Evolutionary conservation across 2,797 vertebrate genomes (phyloP).

Genomic region (Hydrocynus forskahlii): DNA sequence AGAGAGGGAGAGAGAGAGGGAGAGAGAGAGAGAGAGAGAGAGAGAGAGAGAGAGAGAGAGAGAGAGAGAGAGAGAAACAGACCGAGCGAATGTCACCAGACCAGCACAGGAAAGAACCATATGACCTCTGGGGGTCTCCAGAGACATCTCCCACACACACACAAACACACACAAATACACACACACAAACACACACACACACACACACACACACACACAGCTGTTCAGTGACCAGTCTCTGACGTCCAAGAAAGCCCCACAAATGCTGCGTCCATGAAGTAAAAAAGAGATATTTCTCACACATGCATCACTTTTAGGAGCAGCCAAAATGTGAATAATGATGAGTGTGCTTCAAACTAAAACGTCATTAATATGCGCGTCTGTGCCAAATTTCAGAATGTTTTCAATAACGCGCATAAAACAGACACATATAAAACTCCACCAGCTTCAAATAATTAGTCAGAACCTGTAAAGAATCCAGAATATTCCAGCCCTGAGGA

Average conservation of each 20-base stretch:
- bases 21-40: constrained; percentile 48
- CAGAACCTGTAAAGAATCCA: no score
- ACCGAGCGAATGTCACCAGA: constrained; percentile 41
- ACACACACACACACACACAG: not conserved
- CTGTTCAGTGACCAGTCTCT: not conserved
- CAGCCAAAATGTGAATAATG: not conserved
- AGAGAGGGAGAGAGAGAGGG: constrained; percentile 30
- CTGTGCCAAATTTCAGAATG: no score
- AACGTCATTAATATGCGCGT: no score
- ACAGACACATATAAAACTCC: no score
- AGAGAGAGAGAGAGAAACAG: constrained; percentile 29
- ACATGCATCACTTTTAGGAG: not conserved
- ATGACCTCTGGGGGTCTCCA: constrained; percentile 20
- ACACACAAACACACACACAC: no score
- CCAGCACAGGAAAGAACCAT: constrained; percentile 46
- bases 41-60: constrained; percentile 16
- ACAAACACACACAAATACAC: not conserved
- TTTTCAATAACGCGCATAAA: no score
- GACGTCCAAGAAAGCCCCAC: not conserved
- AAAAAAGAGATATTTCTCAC: not conserved
- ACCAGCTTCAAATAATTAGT: no score
- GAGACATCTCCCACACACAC: not conserved
- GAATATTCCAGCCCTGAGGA: no score
- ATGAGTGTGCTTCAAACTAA: no score
- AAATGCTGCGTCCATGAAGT: not conserved